phyloP scores from a whole-genome alignment of 2,797 vertebrate species.

The Gephyroberyx darwinii region DNA sequence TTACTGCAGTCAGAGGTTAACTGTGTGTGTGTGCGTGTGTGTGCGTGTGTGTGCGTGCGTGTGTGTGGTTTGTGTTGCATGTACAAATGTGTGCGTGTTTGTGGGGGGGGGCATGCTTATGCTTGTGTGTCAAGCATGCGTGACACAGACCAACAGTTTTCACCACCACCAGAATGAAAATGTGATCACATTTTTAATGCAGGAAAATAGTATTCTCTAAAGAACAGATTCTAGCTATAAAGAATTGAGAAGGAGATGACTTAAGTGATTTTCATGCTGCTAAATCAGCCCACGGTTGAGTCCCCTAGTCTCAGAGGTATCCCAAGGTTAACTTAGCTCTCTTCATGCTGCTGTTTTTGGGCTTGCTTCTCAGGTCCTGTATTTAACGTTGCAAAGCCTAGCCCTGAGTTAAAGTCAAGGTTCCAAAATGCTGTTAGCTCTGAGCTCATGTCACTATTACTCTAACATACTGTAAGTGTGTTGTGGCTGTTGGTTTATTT shows the following conservation, averaged over 20 bases:
- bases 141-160: background rate
- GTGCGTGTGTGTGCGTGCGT: background rate
- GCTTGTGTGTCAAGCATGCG: constrained; percentile 1
- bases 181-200: too few relatives aligned
- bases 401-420: too few relatives aligned
- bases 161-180: background rate
- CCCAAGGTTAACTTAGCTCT: background rate
- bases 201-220: too few relatives aligned
- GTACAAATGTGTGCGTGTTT: background rate
- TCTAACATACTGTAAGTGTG: too few relatives aligned
- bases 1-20: constrained; percentile 10
- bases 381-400: background rate
- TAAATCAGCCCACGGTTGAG: background rate
- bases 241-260: too few relatives aligned
- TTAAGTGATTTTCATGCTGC: background rate
- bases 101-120: background rate
- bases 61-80: background rate
- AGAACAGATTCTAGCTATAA: too few relatives aligned
- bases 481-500: too few relatives aligned
- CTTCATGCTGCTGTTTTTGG: too few relatives aligned
- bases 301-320: background rate
- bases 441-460: too few relatives aligned
- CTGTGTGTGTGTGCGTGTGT: constrained; percentile 3
- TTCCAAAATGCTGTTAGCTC: too few relatives aligned
- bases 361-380: background rate